Percentiles rank a stretch among this genome's conserved stretches.
Evolutionary conservation across 2,797 vertebrate species (phyloP).

Genomic region (Sebastes alutus): DNA sequence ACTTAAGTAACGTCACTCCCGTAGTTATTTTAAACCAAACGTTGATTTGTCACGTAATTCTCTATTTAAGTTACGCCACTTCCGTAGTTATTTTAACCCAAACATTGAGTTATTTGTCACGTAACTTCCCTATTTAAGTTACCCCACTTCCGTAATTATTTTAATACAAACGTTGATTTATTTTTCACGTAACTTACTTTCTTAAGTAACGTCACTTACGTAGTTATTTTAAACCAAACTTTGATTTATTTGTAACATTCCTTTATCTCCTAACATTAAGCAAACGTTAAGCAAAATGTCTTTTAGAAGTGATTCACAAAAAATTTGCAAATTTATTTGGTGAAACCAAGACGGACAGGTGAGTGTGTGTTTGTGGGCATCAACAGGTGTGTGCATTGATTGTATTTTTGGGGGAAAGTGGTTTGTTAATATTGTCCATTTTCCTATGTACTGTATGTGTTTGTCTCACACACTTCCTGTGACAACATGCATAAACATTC

Average conservation of each 20-base stretch:
- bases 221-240: too few species aligned
- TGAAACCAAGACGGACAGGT: neutral
- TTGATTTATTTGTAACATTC: neutral
- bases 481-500: slow-evolving; percentile 48
- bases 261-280: neutral
- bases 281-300: neutral
- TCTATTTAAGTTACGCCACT: fast-evolving
- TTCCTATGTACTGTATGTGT: neutral
- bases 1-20: too few species aligned
- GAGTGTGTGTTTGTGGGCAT: neutral
- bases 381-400: slow-evolving; percentile 13
- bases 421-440: neutral
- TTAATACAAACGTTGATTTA: too few species aligned
- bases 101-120: too few species aligned
- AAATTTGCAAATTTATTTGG: neutral
- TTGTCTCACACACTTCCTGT: slow-evolving; percentile 49
- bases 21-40: too few species aligned
- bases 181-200: fast-evolving
- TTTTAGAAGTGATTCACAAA: neutral
- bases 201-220: too few species aligned
- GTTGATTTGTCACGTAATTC: too few species aligned
- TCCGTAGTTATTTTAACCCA: too few species aligned
- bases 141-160: too few species aligned
- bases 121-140: too few species aligned
- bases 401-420: slow-evolving; percentile 19